Percentiles rank a stretch among this genome's conserved stretches.
phyloP scores from a whole-genome alignment of 2,113 vertebrate genomes.

The Sapajus apella region DNA sequence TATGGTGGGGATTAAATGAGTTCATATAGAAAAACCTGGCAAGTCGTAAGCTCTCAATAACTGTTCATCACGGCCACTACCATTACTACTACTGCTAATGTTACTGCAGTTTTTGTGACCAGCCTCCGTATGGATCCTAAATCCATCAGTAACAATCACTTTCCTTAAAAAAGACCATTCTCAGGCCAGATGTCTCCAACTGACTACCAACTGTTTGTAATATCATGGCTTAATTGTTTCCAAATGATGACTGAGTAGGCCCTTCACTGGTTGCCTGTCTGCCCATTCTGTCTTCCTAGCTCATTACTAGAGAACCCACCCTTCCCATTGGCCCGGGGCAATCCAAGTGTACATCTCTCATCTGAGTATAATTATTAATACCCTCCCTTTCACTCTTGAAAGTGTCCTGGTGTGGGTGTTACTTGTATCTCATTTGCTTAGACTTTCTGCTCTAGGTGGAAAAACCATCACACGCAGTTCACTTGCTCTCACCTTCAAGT shows the following conservation, averaged over 20 bases:
- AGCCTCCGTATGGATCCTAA: neutral
- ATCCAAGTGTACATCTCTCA: neutral
- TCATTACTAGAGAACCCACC: neutral
- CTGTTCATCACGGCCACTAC: neutral
- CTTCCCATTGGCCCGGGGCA: neutral
- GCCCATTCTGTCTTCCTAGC: neutral
- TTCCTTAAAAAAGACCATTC: slow-evolving; percentile 52
- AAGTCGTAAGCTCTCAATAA: neutral
- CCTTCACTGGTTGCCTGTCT: neutral
- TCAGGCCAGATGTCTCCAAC: slow-evolving; percentile 11
- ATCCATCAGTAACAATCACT: neutral
- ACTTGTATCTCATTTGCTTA: neutral
- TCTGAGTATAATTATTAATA: neutral
- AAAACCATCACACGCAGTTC: neutral
- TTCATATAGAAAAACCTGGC: neutral
- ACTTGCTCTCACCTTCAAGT: neutral
- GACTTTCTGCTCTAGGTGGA: neutral
- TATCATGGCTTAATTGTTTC: neutral
- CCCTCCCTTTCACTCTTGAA: neutral
- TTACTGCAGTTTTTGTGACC: neutral
- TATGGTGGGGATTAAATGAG: neutral
- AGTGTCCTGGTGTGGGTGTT: neutral
- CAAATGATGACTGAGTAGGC: neutral
- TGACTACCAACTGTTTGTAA: neutral
- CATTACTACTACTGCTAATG: neutral